Evolutionary conservation across 1,140 invertebrate species (phyloP).

Genomic region (Venturia canescens): DNA sequence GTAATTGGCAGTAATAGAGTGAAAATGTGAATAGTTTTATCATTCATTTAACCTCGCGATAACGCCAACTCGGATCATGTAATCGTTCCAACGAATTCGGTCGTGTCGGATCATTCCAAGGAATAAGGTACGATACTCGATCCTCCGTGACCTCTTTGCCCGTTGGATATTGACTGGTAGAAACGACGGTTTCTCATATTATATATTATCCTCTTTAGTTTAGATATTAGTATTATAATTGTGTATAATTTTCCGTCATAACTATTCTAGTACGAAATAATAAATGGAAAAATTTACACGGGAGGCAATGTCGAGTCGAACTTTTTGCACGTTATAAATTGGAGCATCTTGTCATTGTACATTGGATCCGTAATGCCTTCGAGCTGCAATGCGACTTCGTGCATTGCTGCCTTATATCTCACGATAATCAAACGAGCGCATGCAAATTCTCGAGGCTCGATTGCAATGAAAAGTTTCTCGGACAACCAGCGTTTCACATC

Average conservation of each 20-base stretch:
- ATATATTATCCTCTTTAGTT: background rate
- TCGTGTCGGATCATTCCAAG: background rate
- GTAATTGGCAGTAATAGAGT: background rate
- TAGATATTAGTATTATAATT: background rate
- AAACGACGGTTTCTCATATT: background rate
- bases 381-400: constrained; percentile 54
- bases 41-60: background rate
- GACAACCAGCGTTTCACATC: constrained; percentile 54
- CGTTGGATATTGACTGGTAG: background rate
- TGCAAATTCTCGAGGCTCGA: constrained; percentile 42
- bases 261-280: background rate
- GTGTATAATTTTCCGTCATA: background rate
- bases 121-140: background rate
- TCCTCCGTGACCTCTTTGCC: background rate
- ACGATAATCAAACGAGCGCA: constrained; percentile 55
- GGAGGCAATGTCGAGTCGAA: constrained; percentile 35
- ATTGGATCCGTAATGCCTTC: constrained; percentile 62
- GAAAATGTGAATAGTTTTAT: background rate
- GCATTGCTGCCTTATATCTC: constrained; percentile 55
- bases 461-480: constrained; percentile 50
- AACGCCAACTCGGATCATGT: background rate
- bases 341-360: constrained; percentile 64
- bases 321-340: constrained; percentile 58
- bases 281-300: background rate
- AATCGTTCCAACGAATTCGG: background rate